Conservation (phyloP, 2,113 vertebrate genomes). For the Neotoma lepida region DNA sequence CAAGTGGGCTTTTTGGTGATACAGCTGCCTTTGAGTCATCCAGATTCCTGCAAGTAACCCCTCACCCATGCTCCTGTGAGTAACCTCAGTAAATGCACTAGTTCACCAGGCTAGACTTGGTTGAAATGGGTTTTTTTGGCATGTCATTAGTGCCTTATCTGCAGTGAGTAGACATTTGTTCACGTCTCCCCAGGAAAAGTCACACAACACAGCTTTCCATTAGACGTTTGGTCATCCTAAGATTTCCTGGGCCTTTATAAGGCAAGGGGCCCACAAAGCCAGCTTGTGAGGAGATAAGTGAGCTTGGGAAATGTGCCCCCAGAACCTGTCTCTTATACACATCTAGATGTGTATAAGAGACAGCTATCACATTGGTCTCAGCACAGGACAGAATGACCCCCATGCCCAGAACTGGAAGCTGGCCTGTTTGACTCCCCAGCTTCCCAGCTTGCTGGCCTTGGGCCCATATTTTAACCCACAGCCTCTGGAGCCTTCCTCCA, state of each 20-base stretch:
- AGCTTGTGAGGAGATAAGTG: too few relatives aligned
- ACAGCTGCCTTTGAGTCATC: background rate
- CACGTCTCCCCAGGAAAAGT: constrained; percentile 10
- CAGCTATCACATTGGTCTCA: background rate
- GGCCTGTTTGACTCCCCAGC: background rate
- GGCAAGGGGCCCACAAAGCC: too few relatives aligned
- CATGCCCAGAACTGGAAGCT: background rate
- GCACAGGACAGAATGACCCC: fast-evolving
- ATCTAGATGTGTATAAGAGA: too few relatives aligned
- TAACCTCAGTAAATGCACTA: background rate
- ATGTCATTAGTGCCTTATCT: background rate
- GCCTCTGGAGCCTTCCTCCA: background rate
- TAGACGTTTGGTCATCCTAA: background rate
- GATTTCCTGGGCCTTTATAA: background rate
- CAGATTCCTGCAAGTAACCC: background rate
- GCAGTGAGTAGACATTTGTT: background rate
- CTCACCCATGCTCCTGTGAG: background rate
- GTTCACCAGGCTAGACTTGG: background rate
- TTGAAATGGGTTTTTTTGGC: background rate
- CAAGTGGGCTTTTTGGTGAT: background rate
- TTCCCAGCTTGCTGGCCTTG: background rate
- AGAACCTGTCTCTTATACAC: too few relatives aligned
- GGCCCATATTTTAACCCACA: background rate
- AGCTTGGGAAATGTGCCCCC: background rate
- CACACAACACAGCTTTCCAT: background rate